A percentile compares a stretch with the other conserved stretches of the same genome.
These are phyloP conservation scores for Diorhabda elongata DNA, from an alignment of 1,140 invertebrate species.

Conservation along the genomic window DNA sequence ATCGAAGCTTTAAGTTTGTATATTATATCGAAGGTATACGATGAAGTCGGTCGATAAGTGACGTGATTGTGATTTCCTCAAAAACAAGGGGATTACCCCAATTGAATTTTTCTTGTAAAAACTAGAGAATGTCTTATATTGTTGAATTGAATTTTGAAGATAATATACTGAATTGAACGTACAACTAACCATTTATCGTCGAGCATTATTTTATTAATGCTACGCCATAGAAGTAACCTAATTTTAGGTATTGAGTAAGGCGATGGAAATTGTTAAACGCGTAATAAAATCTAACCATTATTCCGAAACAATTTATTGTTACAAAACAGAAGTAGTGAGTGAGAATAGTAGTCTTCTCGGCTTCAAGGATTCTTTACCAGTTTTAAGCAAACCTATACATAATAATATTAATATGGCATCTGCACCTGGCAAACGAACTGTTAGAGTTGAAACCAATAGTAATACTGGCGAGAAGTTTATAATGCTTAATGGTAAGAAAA, in stretches of 20 bases:
- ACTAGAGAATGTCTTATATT: background rate
- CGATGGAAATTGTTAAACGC: slow-evolving; percentile 7
- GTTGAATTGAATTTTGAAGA: background rate
- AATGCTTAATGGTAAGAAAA: slow-evolving; percentile 27
- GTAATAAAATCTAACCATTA: background rate
- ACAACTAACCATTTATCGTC: too few species aligned
- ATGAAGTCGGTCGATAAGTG: too few species aligned
- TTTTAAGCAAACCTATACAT: slow-evolving; percentile 1
- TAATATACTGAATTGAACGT: too few species aligned
- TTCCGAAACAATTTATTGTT: slow-evolving; percentile 3
- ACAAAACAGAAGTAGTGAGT: background rate
- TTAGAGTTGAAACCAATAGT: slow-evolving; percentile 13
- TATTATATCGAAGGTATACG: too few species aligned
- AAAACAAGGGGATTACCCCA: slow-evolving; percentile 10
- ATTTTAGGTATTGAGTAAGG: background rate
- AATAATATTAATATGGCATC: background rate
- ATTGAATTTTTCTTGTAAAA: background rate
- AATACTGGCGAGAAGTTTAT: slow-evolving; percentile 26
- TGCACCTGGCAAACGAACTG: background rate
- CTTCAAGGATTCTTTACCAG: slow-evolving; percentile 4
- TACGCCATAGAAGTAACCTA: background rate
- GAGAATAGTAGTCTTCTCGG: slow-evolving; percentile 9
- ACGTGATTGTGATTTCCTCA: background rate
- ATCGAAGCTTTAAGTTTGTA: too few species aligned
- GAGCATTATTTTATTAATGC: too few species aligned